phyloP scores from a whole-genome alignment of 2,113 vertebrate species.

The Columbina picui region DNA sequence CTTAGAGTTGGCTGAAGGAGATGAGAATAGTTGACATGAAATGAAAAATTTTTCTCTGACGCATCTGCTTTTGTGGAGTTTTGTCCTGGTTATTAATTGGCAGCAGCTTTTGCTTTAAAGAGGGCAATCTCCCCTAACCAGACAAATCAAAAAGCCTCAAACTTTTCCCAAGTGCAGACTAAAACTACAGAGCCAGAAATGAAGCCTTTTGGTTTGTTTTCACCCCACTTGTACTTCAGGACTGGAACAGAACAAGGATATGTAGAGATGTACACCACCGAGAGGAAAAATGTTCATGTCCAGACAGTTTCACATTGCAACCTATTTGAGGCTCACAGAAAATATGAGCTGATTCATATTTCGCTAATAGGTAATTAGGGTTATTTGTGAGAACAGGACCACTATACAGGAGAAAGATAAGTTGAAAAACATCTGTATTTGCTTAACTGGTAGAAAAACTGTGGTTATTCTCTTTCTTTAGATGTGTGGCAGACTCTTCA shows the following conservation, averaged over 20 bases:
- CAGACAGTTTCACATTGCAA: background rate
- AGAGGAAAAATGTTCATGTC: background rate
- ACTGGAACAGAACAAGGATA: background rate
- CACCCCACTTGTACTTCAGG: background rate
- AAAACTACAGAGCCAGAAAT: background rate
- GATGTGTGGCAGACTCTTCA: background rate
- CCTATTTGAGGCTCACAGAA: background rate
- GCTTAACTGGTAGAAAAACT: background rate
- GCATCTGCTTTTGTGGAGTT: background rate
- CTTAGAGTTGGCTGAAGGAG: background rate
- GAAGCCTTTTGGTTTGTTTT: background rate
- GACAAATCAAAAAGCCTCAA: background rate
- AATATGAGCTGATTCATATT: background rate
- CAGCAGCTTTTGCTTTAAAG: background rate
- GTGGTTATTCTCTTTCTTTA: background rate
- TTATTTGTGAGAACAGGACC: background rate
- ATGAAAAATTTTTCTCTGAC: background rate
- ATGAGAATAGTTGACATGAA: background rate
- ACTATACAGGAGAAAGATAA: background rate
- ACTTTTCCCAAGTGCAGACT: background rate
- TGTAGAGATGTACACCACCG: fast-evolving
- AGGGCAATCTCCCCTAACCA: background rate
- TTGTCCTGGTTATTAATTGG: background rate
- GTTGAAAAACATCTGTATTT: background rate
- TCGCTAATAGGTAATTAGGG: background rate